phyloP scores from a whole-genome alignment of 2,888 invertebrate genomes.

The Ferrisia virgata region DNA sequence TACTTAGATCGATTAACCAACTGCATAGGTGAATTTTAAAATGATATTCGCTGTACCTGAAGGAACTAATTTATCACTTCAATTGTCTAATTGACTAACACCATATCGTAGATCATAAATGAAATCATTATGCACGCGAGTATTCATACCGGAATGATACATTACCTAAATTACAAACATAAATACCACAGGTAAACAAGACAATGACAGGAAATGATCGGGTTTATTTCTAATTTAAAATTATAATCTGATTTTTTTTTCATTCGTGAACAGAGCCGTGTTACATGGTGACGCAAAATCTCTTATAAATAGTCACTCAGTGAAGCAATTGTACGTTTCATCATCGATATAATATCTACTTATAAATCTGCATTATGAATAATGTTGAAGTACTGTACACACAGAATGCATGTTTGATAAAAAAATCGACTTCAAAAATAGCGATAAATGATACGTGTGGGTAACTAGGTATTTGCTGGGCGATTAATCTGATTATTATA shows the following conservation, averaged over 20 bases:
- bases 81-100: background rate
- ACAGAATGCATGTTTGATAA: too few relatives aligned
- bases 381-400: too few relatives aligned
- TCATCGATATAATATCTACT: background rate
- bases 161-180: constrained; percentile 11
- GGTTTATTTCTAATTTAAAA: background rate
- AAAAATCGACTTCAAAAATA: too few relatives aligned
- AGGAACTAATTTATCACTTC: background rate
- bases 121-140: background rate
- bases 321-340: background rate
- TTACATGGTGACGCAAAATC: background rate
- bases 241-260: background rate
- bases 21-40: background rate
- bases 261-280: background rate
- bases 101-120: background rate
- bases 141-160: background rate
- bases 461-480: too few relatives aligned
- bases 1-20: background rate
- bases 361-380: too few relatives aligned
- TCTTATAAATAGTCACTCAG: background rate
- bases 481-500: too few relatives aligned
- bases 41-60: background rate
- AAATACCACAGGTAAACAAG: constrained; percentile 15
- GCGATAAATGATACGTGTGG: too few relatives aligned
- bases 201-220: constrained; percentile 25